Base-by-base conservation (phyloP, 2,113 vertebrate species). In the Dryoscopus gambensis region DNA sequence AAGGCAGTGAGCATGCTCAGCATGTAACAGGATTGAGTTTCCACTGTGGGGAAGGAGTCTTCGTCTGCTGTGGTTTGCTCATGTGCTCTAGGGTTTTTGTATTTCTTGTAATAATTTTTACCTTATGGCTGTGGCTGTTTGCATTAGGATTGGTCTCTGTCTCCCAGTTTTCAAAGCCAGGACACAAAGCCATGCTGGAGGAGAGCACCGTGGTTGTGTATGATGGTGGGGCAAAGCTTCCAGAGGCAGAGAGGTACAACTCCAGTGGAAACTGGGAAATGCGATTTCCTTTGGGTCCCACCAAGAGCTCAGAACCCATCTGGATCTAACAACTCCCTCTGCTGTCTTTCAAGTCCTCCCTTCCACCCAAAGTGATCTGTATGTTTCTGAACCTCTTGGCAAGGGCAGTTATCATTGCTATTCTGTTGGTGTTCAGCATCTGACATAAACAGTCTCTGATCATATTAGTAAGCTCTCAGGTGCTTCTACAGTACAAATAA, bases 391-490 rank as follows among this genome's bases (percentile, higher is more conserved):
- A 79, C 62, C 39, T 85, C 67, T 71, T 76, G 60, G 84, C 91
- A 96, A 95, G 84, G 84, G 35, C 93, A 70, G 35, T 89, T 88
- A 39, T 84, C 79, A 70, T 95, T 96, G 74, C 81, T 91, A 95
- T 96, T 91, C 89, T 59, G 57, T 71, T 31, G 20, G 70, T 80
- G 93, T 94, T 82, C 91, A 87, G 78, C 59, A 65, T 71, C 82
- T 94, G 89, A 62, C 90, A 90, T 80, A 79, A 81, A 79, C 47
- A 74, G 87, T 59, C 94, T 96, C 92, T 85, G 85, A 92, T 94
- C 53, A 7, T 83, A 90, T 95, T 95, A 93, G 85, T 86, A 93
- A 84, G 78, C 82, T 96, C 87, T 93, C 33, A 65, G 90, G 85
- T 91, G 71, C 82, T 90, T 90, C 44, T 81, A 33, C 68, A 69